Conservation (phyloP, 2,797 vertebrate species). For the Siniperca scherzeri region DNA sequence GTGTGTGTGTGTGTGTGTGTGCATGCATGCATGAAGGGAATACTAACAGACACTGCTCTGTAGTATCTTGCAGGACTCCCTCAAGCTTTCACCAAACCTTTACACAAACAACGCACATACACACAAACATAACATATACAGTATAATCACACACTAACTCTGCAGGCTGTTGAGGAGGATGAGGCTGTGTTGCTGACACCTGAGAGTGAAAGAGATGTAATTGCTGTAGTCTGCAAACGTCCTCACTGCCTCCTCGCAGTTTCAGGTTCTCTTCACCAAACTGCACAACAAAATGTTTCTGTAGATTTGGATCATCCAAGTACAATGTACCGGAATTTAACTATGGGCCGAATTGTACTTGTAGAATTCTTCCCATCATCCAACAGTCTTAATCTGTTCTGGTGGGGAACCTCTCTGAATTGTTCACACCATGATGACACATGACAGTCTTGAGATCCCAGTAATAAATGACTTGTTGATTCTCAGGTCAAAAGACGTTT, state of each 20-base stretch:
- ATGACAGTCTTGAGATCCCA: too few relatives aligned
- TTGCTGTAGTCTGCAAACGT: not conserved
- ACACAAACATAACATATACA: not conserved
- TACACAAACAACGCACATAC: not conserved
- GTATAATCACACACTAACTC: not conserved
- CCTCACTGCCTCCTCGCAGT: not conserved
- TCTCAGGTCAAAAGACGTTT: too few relatives aligned
- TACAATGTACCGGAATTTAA: not conserved
- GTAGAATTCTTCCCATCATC: not conserved
- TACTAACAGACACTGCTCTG: slow-evolving; percentile 33
- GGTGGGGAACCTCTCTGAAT: too few relatives aligned
- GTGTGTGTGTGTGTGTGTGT: slow-evolving; percentile 16
- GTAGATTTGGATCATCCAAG: not conserved
- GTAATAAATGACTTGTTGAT: too few relatives aligned
- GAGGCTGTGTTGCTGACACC: not conserved
- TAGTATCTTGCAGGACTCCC: slow-evolving; percentile 27
- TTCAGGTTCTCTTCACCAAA: not conserved
- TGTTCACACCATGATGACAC: too few relatives aligned
- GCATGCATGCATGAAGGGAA: slow-evolving; percentile 29
- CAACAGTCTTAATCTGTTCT: too few relatives aligned
- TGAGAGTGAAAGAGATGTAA: not conserved
- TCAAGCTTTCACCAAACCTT: slow-evolving; percentile 27
- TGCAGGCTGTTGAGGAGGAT: not conserved
- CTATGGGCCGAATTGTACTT: not conserved
- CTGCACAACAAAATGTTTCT: not conserved